Conservation (phyloP, 2,113 vertebrate genomes). For the Phocoena sinus region DNA sequence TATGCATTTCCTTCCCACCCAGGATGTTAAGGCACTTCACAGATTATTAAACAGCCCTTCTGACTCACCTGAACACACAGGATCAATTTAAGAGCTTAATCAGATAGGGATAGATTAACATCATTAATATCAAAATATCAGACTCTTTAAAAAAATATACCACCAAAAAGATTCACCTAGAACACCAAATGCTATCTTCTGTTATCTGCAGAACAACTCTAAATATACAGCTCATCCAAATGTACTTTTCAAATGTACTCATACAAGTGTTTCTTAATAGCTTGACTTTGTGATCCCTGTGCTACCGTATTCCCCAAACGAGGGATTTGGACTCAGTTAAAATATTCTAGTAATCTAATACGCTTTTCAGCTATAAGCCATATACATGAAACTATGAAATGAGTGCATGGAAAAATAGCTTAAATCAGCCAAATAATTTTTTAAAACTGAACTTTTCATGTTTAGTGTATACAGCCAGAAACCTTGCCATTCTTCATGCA, state of each 20-base stretch:
- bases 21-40: not conserved
- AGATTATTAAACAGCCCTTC: not conserved
- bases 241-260: not conserved
- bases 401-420: not conserved
- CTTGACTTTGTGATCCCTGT: not conserved
- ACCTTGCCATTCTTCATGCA: not conserved
- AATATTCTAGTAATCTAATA: not conserved
- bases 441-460: not conserved
- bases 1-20: not conserved
- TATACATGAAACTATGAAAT: not conserved
- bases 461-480: not conserved
- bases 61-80: not conserved
- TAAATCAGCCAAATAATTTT: not conserved
- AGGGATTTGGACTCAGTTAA: not conserved
- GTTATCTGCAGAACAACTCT: not conserved
- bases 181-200: not conserved
- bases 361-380: not conserved
- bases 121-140: not conserved
- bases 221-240: not conserved
- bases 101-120: not conserved
- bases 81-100: not conserved
- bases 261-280: not conserved
- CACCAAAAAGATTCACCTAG: not conserved
- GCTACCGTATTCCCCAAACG: not conserved
- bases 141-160: not conserved